These are phyloP conservation scores for Noctuana brunneofusca DNA, from an alignment of 2,888 invertebrate species.

Conservation along the genomic window DNA sequence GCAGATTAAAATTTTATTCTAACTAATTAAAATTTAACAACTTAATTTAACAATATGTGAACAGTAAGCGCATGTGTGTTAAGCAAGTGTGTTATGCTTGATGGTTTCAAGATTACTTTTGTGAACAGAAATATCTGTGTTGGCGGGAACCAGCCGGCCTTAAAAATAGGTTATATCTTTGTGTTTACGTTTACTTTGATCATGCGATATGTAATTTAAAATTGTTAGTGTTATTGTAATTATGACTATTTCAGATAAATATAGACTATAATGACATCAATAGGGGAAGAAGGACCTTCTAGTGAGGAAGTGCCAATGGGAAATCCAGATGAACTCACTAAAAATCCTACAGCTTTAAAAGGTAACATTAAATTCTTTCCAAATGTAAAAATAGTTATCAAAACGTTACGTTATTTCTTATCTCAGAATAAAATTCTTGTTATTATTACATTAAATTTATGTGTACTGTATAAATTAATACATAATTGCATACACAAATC, in stretches of 20 bases:
- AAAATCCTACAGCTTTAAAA: slow-evolving; percentile 84
- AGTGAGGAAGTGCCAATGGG: slow-evolving; percentile 66
- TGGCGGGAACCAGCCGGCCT: slow-evolving; percentile 55
- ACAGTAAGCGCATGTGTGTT: neutral
- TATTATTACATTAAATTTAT: too few species aligned
- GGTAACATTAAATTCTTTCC: slow-evolving; percentile 55
- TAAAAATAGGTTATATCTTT: slow-evolving; percentile 40
- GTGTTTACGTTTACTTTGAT: too few species aligned
- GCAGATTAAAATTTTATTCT: neutral
- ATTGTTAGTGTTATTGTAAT: neutral
- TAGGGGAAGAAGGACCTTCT: slow-evolving; percentile 65
- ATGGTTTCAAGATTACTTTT: neutral
- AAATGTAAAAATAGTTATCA: too few species aligned
- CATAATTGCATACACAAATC: too few species aligned
- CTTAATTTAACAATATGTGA: neutral
- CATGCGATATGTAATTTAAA: too few species aligned
- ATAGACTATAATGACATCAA: slow-evolving; percentile 59
- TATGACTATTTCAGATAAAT: slow-evolving; percentile 17
- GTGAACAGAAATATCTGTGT: slow-evolving; percentile 37
- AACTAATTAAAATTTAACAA: neutral
- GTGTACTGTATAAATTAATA: too few species aligned
- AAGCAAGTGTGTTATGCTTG: neutral
- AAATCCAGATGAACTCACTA: slow-evolving; percentile 85
- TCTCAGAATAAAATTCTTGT: too few species aligned
- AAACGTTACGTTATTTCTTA: too few species aligned